phyloP scores from a whole-genome alignment of 2,888 invertebrate genomes.

The Drosophila trichaetosa region DNA sequence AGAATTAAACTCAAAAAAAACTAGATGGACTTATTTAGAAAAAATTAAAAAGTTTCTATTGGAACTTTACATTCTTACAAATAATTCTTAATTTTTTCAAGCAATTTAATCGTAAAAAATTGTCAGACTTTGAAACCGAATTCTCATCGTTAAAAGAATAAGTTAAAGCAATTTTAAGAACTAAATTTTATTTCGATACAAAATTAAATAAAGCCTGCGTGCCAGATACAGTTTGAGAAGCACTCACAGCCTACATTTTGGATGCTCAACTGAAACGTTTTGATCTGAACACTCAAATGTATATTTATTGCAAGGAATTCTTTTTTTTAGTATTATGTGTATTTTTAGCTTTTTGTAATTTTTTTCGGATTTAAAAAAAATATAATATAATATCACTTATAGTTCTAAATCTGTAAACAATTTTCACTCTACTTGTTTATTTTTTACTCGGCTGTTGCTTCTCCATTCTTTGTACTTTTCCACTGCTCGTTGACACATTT shows the following conservation, averaged over 20 bases:
- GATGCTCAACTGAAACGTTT: background rate
- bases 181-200: background rate
- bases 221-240: background rate
- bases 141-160: background rate
- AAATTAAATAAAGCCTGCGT: background rate
- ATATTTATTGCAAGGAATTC: constrained; percentile 33
- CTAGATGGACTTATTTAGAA: background rate
- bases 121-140: background rate
- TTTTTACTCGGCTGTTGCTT: constrained; percentile 17
- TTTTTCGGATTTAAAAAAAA: constrained; percentile 38
- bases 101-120: background rate
- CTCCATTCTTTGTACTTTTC: constrained; percentile 21
- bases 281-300: background rate
- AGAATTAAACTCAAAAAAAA: background rate
- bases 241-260: background rate
- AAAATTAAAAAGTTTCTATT: background rate
- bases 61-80: background rate
- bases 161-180: background rate
- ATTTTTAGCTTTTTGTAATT: background rate
- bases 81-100: background rate
- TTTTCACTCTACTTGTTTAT: constrained; percentile 24
- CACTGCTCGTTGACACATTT: constrained; percentile 11
- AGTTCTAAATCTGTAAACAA: constrained; percentile 47
- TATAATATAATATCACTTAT: constrained; percentile 66
- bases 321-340: background rate